Evolutionary conservation across 2,888 invertebrate species (phyloP), one percentile per base, ranked within the genome.

Genomic region (Mesorhabditis spiculigera): DNA sequence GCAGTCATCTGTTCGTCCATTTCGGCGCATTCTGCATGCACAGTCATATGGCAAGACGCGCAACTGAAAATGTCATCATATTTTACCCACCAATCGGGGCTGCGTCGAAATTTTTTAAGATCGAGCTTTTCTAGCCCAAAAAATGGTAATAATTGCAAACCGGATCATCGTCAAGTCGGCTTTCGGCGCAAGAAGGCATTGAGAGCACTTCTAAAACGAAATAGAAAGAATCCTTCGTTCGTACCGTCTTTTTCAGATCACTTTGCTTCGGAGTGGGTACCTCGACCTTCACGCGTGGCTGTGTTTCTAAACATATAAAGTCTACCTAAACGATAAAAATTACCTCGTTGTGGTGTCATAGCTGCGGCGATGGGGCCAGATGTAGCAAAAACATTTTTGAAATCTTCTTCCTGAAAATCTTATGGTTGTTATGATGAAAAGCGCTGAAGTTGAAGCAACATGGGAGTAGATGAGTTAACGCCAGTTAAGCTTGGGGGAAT

Each of bases 1-100:
- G 91, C 90, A 76, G 92, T 90, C 90, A 94, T 93, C 83, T 92
- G 91, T 73, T 91, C 89, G 44, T 91, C 90, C 87, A 95, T 90
- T 82, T 93, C 93, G 86, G 93, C 90, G 88, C 95, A 95, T 43
- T 91, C 90, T 4, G 93, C 93, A 89, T 95, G 95, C 71, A 86
- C 76, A 42, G 62, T 63, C 44, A 74, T 66, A 10, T 69, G 45
- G 65, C 82, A 82, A 8, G 68, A 45, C 16, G 76, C 45, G 62
- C 82, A 82, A 5, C 61, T 69, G 43, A 13, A 68, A 61, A n/a
- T 67, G 50, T 28, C 1, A 28, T n/a, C 1, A 28, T 28, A 28
- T 28, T 28, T 28, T 28, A 28, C 28, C 3, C 28, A 28, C 28
- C 28, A 50, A 50, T n/a, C 10, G 58, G 1, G 58, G 58, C 2